Evolutionary conservation across 2,888 invertebrate genomes (phyloP), one percentile per base, ranked within the genome.

Genomic region (Mesopsocus fuscifrons): DNA sequence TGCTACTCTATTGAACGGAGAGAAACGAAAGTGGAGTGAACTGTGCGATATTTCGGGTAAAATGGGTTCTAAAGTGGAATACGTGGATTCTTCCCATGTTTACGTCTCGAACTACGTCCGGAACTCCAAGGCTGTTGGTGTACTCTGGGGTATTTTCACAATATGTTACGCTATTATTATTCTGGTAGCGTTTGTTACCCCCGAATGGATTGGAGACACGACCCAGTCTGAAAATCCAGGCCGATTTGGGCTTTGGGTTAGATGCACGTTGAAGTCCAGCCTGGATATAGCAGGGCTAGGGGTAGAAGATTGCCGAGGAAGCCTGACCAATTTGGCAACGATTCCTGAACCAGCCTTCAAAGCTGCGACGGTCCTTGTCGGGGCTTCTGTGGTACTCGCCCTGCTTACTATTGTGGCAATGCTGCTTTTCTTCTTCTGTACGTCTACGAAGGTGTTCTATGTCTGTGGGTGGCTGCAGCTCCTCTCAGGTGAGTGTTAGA

Each of bases 71-170:
- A 88, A 87, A 70, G 82, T 88, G 59, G 87, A 88, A 59, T 88
- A 88, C 67, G 85, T 87, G 55, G 87, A 88, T 62, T 82, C 84
- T 52, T 78, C 83, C 52, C 87, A 88, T 64, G 74, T 87, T 60
- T 84, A 87, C 65, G 85, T 85, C 49, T 83, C 87, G 47, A 85
- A 83, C 65, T 88, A 88, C 60, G 83, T 85, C 51, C 73, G 87
- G 53, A 87, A 88, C 67, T 85, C 85, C 51, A 87, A 85, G 67
- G 94, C 94, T 41, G 88, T 97, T 49, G 92, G 91, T 42, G 92
- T 95, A 47, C 71, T 95, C 52, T 97, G 97, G 97, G 94, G 85
- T 48, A 85, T 97, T 58, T 94, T 97, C 64, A 88, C 91, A 51
- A 84, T 95, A 58, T 94, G 94, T 65, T 94, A 89, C 62, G 88